Evolutionary conservation across 2,113 vertebrate genomes (phyloP), one percentile per base, ranked within the genome.

Genomic region (Neolamprologus falcicula): DNA sequence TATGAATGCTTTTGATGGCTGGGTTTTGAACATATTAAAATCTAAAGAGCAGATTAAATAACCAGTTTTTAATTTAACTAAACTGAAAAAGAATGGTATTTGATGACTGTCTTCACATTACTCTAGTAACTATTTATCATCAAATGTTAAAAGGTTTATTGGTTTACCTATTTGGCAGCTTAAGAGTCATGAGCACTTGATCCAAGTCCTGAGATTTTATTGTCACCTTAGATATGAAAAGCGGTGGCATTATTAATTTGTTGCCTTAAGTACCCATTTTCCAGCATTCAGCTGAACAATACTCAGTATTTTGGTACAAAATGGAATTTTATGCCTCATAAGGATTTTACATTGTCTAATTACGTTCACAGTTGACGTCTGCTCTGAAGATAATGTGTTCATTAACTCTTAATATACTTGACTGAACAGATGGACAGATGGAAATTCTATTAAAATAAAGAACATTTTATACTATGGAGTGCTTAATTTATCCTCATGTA

Each of bases 361-460:
- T 92, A 90, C 91, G 89, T 94, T 89, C 76, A 92, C 81, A 90
- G 91, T 88, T 89, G 92, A 93, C 86, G 81, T 94, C 93, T 93
- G 92, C 90, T 95, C 95, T 90, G 87, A 94, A 91, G 90, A 93
- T 94, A 93, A 94, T 92, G 87, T 94, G 96, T 95, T 96, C 92
- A 93, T 94, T 89, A 93, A 93, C 89, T 92, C 89, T 90, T 93
- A 80, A 89, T 93, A 89, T 88, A 89, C 91, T 90, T 94, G 89
- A 95, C 92, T 94, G 76, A 90, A 79, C 71, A 85, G 88, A 90
- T 71, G 92, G 91, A 92, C 83, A 91, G 88, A 94, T 95, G 89
- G 90, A 94, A 94, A 93, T 89, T 92, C 92, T 94, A 95, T 95
- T 94, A 94, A 96, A 97, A 96, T 95, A 93, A 92, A 95, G 86